phyloP scores from a whole-genome alignment of 2,888 invertebrate species.

The Trimorus sp. region DNA sequence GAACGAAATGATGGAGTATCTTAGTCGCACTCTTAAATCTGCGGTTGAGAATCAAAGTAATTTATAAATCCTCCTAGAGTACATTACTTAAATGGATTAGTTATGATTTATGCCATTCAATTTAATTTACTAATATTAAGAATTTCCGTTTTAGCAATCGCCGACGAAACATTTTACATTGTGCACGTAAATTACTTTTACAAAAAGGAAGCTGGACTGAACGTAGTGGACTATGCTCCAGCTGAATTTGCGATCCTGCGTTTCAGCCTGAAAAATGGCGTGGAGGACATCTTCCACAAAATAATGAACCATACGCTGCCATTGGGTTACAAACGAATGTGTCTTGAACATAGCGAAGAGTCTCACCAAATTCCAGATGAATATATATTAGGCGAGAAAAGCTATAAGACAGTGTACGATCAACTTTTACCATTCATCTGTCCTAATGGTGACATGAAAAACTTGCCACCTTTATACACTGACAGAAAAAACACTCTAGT shows the following conservation, averaged over 20 bases:
- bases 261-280: slow-evolving; percentile 82
- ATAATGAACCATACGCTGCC: slow-evolving; percentile 80
- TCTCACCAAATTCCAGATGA: slow-evolving; percentile 82
- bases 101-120: background rate
- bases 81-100: background rate
- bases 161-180: slow-evolving; percentile 74
- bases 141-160: slow-evolving; percentile 68
- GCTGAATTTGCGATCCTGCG: slow-evolving; percentile 83
- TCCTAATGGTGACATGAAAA: slow-evolving; percentile 50
- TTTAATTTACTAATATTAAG: background rate
- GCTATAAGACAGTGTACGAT: slow-evolving; percentile 78
- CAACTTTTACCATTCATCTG: slow-evolving; percentile 79
- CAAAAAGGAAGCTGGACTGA: slow-evolving; percentile 64
- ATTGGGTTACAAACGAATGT: slow-evolving; percentile 81
- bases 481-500: slow-evolving; percentile 28
- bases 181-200: slow-evolving; percentile 80
- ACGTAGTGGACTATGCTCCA: slow-evolving; percentile 79
- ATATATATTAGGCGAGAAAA: slow-evolving; percentile 71
- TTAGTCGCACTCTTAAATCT: slow-evolving; percentile 66
- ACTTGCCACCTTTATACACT: slow-evolving; percentile 82
- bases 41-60: slow-evolving; percentile 66
- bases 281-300: slow-evolving; percentile 75
- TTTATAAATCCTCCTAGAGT: background rate
- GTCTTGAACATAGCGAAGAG: slow-evolving; percentile 78
- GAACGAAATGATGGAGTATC: slow-evolving; percentile 71